Percentiles rank a stretch among this genome's conserved stretches.
Evolutionary conservation across 2,888 invertebrate species (phyloP).

Genomic region (Cyrtodaria siliqua): DNA sequence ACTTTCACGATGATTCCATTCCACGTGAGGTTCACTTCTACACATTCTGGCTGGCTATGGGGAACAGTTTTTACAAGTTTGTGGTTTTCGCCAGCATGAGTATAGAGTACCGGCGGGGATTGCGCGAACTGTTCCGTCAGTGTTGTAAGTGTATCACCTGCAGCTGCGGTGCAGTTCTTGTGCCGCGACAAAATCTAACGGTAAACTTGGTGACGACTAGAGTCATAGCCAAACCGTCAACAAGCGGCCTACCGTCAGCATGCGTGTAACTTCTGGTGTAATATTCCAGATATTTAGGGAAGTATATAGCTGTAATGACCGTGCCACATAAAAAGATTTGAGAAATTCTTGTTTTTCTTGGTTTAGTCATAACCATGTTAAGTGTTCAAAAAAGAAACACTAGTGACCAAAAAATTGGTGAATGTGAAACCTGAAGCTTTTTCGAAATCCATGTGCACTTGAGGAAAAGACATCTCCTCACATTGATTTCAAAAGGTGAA

Average conservation of each 20-base stretch:
- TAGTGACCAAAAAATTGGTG: too few relatives aligned
- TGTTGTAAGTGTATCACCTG: slow-evolving; percentile 45
- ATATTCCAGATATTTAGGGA: too few relatives aligned
- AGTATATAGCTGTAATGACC: too few relatives aligned
- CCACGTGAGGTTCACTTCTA: slow-evolving; percentile 93
- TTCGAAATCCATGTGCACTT: too few relatives aligned
- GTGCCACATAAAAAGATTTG: too few relatives aligned
- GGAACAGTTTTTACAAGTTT: slow-evolving; percentile 98
- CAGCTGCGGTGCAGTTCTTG: slow-evolving; percentile 19
- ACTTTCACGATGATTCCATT: slow-evolving; percentile 83
- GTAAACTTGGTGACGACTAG: slow-evolving; percentile 41
- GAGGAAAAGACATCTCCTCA: too few relatives aligned
- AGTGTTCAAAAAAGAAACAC: too few relatives aligned
- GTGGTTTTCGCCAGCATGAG: slow-evolving; percentile 95
- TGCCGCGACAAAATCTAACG: slow-evolving; percentile 27
- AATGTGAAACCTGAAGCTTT: too few relatives aligned
- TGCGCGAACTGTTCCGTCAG: slow-evolving; percentile 84
- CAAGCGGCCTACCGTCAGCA: slow-evolving; percentile 51
- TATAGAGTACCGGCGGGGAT: slow-evolving; percentile 96
- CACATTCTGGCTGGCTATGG: slow-evolving; percentile 97
- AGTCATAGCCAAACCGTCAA: slow-evolving; percentile 49
- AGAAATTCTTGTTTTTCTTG: too few relatives aligned
- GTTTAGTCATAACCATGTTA: too few relatives aligned
- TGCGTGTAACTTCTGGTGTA: too few relatives aligned
- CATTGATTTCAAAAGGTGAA: too few relatives aligned